A percentile compares a stretch with the other conserved stretches of the same genome.
Evolutionary conservation across 2,797 vertebrate species (phyloP).

Genomic region (Picus viridis): DNA sequence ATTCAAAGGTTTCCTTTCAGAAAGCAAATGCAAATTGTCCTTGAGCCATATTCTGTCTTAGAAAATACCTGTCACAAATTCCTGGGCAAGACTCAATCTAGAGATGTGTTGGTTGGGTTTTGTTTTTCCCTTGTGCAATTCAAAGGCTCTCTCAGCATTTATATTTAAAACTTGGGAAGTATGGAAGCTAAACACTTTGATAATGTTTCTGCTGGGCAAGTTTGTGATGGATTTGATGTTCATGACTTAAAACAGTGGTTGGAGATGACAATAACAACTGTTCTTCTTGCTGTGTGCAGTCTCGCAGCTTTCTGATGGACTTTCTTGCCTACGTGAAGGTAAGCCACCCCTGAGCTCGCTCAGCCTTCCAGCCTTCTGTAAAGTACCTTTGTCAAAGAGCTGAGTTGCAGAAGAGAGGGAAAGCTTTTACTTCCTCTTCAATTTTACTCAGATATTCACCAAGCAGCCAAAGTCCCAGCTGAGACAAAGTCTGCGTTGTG

Average conservation of each 20-base stretch:
- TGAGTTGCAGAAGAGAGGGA: background rate
- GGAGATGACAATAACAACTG: background rate
- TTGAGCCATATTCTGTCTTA: background rate
- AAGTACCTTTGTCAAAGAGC: background rate
- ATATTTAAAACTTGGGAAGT: background rate
- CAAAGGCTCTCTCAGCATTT: fast-evolving
- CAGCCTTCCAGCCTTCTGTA: background rate
- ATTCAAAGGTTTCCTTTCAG: background rate
- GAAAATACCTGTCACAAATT: background rate
- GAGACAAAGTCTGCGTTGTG: background rate
- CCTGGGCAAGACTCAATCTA: background rate
- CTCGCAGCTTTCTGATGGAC: constrained; percentile 89
- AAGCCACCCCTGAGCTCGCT: constrained; percentile 27
- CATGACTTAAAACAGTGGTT: background rate
- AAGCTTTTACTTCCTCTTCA: background rate
- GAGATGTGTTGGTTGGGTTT: background rate
- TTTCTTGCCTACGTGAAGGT: constrained; percentile 94
- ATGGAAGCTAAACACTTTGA: background rate
- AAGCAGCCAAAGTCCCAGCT: background rate
- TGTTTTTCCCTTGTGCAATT: background rate
- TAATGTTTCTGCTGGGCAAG: background rate
- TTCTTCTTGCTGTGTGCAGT: constrained; percentile 78
- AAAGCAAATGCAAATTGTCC: background rate
- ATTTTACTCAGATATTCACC: background rate
- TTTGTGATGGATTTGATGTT: background rate